Percentiles rank a stretch among this genome's conserved stretches.
Evolutionary conservation across 2,888 invertebrate genomes (phyloP).

Genomic region (Salpingus planirostris): DNA sequence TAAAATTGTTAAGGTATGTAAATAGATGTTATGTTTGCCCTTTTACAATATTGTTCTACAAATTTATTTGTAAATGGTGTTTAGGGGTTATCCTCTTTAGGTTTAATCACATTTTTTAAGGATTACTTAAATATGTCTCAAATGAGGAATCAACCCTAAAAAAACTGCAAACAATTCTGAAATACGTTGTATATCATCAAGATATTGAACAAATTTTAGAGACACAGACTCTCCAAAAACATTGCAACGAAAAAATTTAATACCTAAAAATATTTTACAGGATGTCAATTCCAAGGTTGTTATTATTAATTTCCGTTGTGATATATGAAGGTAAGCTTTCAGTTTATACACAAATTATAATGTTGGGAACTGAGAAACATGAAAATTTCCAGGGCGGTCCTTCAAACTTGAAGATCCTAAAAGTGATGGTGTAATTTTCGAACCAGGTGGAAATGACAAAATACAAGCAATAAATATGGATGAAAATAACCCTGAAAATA

Average conservation of each 20-base stretch:
- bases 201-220: no score
- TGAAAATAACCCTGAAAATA: neutral
- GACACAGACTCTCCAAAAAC: neutral
- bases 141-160: no score
- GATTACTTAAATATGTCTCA: no score
- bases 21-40: no score
- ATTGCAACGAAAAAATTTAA: neutral
- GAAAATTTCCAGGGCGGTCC: neutral
- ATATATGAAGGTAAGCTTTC: neutral
- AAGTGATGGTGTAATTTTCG: neutral
- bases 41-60: no score
- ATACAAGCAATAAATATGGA: slow-evolving; percentile 1
- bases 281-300: neutral
- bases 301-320: neutral
- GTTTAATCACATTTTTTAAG: no score
- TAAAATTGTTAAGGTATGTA: no score
- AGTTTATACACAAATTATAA: neutral
- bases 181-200: no score
- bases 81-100: no score
- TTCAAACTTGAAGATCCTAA: neutral
- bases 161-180: no score
- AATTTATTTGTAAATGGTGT: no score
- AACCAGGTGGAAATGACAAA: neutral
- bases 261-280: neutral
- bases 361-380: neutral